Base-by-base conservation (phyloP, 2,888 invertebrate species). In the Caenorhabditis sp. region DNA sequence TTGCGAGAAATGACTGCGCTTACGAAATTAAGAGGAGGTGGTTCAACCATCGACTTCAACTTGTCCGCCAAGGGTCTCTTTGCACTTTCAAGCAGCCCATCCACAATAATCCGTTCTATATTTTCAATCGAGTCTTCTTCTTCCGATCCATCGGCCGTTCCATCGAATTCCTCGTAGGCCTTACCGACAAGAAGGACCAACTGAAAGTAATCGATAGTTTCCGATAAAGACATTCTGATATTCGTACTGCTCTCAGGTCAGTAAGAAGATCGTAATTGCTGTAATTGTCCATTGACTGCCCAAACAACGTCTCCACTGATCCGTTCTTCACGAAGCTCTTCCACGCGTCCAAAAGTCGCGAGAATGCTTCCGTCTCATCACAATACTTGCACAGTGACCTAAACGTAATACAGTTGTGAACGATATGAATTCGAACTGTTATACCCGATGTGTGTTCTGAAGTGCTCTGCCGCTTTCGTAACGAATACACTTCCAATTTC, bases 301-400 rank as follows among this genome's bases (percentile, higher is more conserved):
- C 71, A 13, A 77, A 43, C 24, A 66, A 15, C 7, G 39, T 56
- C 30, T 65, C 65, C 13, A 77, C 15, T 13, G 46, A 39, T 50
- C 71, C 77, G 35, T 65, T 71, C 17, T 72, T 77, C 32, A 72
- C 52, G 26, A 66, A 71, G 17, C 55, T 65, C 30, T 77, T 77
- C 77, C 77, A 77, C 7, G 77, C 65, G 3, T 77, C 77, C 9
- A 77, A 26, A 17, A 77, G 55, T 9, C 59, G 39, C 0, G 52
- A 27, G 39, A 77, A 77, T n/a, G 71, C 55, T 37, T 77, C 70
- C 1, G 32, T 7, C 20, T 76, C 71, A n/a, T 77, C 66, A 20
- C 77, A 77, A 26, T 77, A 77, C 30, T 77, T 77, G 39, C 77
- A 71, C n/a, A 77, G 17, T 1, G 71, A 77, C 2, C 53, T 66